phyloP scores from a whole-genome alignment of 2,113 vertebrate genomes.

The Peromyscus polionotus region DNA sequence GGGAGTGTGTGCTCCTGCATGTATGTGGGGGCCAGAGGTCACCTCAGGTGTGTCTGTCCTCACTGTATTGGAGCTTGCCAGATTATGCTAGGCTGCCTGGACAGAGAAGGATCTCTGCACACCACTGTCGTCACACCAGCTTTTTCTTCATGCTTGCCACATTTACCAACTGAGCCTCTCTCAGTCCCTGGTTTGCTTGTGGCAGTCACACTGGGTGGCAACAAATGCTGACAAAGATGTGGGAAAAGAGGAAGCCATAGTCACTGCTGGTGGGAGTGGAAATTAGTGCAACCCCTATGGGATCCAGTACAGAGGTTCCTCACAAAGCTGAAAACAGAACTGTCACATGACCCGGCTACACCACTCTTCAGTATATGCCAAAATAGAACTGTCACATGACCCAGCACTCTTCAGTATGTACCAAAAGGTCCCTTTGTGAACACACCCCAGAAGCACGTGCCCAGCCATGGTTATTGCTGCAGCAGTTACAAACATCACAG shows the following conservation, averaged over 20 bases:
- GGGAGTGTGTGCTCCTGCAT: not conserved
- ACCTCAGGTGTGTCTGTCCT: not conserved
- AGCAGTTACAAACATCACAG: not conserved
- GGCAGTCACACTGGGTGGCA: not conserved
- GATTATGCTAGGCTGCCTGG: not conserved
- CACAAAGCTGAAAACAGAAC: not conserved
- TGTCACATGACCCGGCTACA: not conserved
- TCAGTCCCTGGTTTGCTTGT: not conserved
- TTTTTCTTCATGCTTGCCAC: not conserved
- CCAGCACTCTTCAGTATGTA: not conserved
- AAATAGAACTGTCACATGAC: not conserved
- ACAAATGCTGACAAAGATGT: not conserved
- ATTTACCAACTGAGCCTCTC: too few species aligned
- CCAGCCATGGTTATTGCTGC: not conserved
- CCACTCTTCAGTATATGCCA: not conserved
- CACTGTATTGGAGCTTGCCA: not conserved
- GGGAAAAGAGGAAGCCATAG: not conserved
- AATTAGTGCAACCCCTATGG: not conserved
- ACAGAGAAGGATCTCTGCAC: not conserved
- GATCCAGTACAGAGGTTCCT: not conserved
- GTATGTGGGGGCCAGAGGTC: not conserved
- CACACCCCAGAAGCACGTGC: not conserved
- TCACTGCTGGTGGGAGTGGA: not conserved
- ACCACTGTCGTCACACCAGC: too few species aligned
- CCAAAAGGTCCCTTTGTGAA: not conserved